A percentile compares a stretch with the other conserved stretches of the same genome.
Evolutionary conservation across 2,888 invertebrate species (phyloP).

Genomic region (Noctua fimbriata): DNA sequence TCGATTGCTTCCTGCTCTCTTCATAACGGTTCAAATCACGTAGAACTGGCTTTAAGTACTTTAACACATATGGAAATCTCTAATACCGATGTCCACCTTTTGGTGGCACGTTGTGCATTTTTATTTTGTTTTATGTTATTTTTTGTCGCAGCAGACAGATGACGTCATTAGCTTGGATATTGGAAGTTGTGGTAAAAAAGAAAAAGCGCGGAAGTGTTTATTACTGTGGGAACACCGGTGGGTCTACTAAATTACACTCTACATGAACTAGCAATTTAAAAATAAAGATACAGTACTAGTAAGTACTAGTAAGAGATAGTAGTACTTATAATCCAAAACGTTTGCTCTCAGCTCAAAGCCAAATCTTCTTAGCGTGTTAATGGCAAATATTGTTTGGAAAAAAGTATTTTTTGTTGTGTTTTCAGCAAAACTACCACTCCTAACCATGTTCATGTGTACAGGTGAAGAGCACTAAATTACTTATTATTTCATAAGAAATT

Average conservation of each 20-base stretch:
- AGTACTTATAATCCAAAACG: not conserved
- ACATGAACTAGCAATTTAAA: not conserved
- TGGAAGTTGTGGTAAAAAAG: conserved; percentile 17
- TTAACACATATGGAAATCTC: conserved; percentile 41
- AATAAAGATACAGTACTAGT: not conserved
- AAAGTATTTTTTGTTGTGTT: no score
- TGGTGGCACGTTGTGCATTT: conserved; percentile 41
- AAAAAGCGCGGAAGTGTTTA: conserved; percentile 49
- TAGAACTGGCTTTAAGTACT: conserved; percentile 42
- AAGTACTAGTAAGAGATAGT: no score
- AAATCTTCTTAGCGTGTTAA: not conserved
- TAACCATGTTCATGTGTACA: no score
- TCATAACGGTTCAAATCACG: conserved; percentile 64
- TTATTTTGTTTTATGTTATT: not conserved
- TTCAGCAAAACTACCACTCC: no score
- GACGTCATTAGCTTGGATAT: conserved; percentile 31
- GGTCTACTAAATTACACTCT: not conserved
- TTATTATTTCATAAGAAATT: no score
- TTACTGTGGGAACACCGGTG: conserved; percentile 37
- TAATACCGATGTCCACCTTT: conserved; percentile 22
- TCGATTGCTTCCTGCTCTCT: conserved; percentile 51
- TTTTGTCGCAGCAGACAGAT: conserved; percentile 25
- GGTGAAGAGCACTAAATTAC: no score
- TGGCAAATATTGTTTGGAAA: not conserved
- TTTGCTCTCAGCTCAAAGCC: not conserved